Evolutionary conservation across 2,888 invertebrate species (phyloP).

Genomic region (Oxyteleia sp.): DNA sequence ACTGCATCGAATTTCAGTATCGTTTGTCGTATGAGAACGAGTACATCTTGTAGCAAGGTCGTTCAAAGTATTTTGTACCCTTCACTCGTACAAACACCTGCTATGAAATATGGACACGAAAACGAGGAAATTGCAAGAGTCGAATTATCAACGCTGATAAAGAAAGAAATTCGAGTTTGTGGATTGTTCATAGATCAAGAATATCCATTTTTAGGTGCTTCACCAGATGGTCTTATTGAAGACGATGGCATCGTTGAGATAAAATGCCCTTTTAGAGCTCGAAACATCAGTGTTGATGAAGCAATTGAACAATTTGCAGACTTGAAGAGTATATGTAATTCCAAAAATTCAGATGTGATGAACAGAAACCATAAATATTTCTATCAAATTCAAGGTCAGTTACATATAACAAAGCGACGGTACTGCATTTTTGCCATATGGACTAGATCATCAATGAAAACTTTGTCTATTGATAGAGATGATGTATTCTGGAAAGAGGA

Average conservation of each 20-base stretch:
- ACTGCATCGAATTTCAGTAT: constrained; percentile 72
- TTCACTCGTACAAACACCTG: background rate
- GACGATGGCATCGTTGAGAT: constrained; percentile 64
- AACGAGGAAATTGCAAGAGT: constrained; percentile 53
- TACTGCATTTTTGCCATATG: constrained; percentile 26
- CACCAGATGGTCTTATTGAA: constrained; percentile 68
- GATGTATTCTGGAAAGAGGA: constrained; percentile 14
- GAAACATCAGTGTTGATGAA: constrained; percentile 4
- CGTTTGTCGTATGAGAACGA: constrained; percentile 41
- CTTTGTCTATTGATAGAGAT: constrained; percentile 5
- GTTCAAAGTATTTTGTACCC: constrained; percentile 66
- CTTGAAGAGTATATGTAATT: constrained; percentile 17
- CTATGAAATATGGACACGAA: constrained; percentile 43
- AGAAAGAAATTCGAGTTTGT: constrained; percentile 16
- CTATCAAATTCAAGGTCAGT: constrained; percentile 30
- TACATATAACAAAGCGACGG: constrained; percentile 16
- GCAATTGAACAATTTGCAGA: constrained; percentile 5
- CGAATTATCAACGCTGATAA: constrained; percentile 26
- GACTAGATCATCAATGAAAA: constrained; percentile 10
- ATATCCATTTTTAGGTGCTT: constrained; percentile 42
- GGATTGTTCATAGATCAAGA: constrained; percentile 64
- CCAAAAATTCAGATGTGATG: constrained; percentile 1
- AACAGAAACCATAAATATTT: constrained; percentile 24
- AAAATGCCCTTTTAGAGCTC: constrained; percentile 50
- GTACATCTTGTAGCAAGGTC: constrained; percentile 46